Conservation (phyloP, 2,113 vertebrate genomes). For the Fukomys damarensis region DNA sequence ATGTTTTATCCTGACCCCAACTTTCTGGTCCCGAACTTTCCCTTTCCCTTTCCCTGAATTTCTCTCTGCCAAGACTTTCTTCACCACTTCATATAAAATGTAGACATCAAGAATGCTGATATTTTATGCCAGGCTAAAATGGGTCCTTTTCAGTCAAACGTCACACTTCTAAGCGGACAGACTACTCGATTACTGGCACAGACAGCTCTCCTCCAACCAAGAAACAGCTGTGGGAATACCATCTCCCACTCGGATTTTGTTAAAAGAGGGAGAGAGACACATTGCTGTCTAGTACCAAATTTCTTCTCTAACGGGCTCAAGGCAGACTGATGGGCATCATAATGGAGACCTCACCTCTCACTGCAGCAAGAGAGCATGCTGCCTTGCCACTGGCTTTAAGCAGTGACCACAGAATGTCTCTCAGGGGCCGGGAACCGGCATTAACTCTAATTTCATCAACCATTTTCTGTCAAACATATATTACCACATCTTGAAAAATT, state of each 20-base stretch:
- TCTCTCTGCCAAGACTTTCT: neutral
- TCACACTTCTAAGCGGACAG: neutral
- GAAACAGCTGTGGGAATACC: neutral
- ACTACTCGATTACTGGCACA: neutral
- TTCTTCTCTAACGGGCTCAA: neutral
- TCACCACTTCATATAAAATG: neutral
- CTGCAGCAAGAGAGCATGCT: rapidly evolving
- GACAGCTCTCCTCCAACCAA: neutral
- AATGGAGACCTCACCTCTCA: neutral
- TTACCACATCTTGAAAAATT: neutral
- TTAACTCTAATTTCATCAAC: neutral
- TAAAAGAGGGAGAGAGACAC: neutral
- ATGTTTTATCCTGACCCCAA: neutral
- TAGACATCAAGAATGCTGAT: neutral
- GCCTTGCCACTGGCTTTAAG: neutral
- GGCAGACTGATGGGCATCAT: no score
- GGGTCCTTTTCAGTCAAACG: neutral
- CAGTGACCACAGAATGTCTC: neutral
- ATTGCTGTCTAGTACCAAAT: neutral
- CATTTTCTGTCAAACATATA: neutral
- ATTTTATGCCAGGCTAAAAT: neutral
- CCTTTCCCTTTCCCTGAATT: neutral
- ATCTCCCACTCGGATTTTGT: neutral
- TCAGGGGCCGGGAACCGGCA: neutral
- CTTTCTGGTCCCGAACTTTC: neutral